Evolutionary conservation across 2,797 vertebrate species (phyloP).

Genomic region (Danio jaintianensis): DNA sequence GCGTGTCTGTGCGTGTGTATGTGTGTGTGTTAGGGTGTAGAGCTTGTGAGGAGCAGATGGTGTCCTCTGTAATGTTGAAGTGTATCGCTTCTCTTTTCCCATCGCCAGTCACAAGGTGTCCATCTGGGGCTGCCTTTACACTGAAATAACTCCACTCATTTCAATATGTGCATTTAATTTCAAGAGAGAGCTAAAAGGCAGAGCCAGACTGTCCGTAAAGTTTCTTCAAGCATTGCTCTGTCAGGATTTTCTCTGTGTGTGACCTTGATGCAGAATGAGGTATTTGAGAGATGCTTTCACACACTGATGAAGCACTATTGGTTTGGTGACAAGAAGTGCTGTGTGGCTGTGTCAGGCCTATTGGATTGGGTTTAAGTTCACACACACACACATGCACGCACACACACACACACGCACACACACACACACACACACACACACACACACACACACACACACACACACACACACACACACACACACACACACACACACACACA

Average conservation of each 20-base stretch:
- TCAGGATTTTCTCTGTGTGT: constrained; percentile 39
- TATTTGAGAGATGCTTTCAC: constrained; percentile 39
- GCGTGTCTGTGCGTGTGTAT: constrained; percentile 46
- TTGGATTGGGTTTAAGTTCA: constrained; percentile 27
- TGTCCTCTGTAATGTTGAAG: constrained; percentile 70
- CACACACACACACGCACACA: neutral
- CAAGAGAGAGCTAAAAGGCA: constrained; percentile 19
- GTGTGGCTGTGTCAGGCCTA: constrained; percentile 1
- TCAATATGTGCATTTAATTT: constrained; percentile 50
- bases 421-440: neutral
- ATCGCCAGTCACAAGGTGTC: constrained; percentile 60
- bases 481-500: neutral
- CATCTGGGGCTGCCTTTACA: constrained; percentile 56
- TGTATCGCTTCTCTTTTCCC: constrained; percentile 67
- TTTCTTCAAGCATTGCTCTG: constrained; percentile 32
- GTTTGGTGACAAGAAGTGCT: constrained; percentile 22
- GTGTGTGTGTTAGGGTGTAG: constrained; percentile 60
- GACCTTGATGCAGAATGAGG: constrained; percentile 57
- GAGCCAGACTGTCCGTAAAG: constrained; percentile 14
- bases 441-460: neutral
- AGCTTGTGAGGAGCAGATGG: constrained; percentile 73
- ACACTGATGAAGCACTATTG: constrained; percentile 36
- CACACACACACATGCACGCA: neutral
- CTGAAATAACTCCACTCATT: constrained; percentile 19
- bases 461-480: neutral